Evolutionary conservation across 2,888 invertebrate genomes (phyloP), one percentile per base, ranked within the genome.

Genomic region (Rhimphoctona megacephalus): DNA sequence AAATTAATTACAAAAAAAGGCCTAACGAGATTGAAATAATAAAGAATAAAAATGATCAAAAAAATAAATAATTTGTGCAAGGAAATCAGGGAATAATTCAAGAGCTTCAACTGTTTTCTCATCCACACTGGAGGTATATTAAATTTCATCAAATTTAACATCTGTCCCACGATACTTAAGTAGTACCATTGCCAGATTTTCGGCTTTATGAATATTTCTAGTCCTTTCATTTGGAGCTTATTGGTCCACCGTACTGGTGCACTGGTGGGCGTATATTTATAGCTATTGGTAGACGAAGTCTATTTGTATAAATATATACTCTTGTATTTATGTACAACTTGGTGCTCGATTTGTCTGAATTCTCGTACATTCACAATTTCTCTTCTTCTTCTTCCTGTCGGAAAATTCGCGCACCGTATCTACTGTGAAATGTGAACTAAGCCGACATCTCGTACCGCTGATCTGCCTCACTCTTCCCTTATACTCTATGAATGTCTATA

Each of bases 291-390:
- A 3, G 1, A 54, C 22, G 9, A 54, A 54, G 3, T 43, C 14
- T 43, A 9, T 14, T 7, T 52, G n/a, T 25, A 46, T 49, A 72
- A n/a, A 72, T 64, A 25, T 33, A 57, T 1, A 70, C 43, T 22
- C 54, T 6, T 30, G 36, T 25, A 64, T 22, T 39, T n/a, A 30
- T 49, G 33, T 73, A 46, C 39, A 14, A 52, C 43, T 76, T 43
- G n/a, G 22, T n/a, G 70, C 77, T 77, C 67, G 54, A 78, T 79
- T 43, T 73, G 9, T 70, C 64, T 22, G 70, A 70, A 70, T 84
- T 84, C 61, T 25, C 57, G 49, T 43, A 43, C 52, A 54, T 72
- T 61, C 77, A 25, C 66, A 43, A 72, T 85, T 85, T 81, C 54
- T 54, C 54, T 72, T 70, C 52, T 76, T 64, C 17, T 76, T n/a